Conservation (phyloP, 2,888 invertebrate genomes). For the Gastrophysa polygoni region DNA sequence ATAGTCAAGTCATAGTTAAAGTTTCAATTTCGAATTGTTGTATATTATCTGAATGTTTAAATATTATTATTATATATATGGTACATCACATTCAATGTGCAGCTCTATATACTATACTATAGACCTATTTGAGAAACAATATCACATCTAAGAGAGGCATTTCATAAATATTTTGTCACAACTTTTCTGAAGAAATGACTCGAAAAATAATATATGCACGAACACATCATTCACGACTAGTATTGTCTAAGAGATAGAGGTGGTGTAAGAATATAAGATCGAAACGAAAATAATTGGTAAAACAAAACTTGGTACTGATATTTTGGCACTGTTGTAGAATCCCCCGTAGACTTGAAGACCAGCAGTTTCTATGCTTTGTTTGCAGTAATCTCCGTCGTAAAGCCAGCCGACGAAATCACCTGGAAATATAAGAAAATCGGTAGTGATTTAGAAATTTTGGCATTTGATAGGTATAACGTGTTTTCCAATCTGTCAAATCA, state of each 20-base stretch:
- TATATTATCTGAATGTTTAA: too few relatives aligned
- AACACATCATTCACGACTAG: background rate
- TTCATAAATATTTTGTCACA: background rate
- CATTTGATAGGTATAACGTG: too few relatives aligned
- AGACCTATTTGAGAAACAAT: background rate
- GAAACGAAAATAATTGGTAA: constrained; percentile 10
- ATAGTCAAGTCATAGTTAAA: too few relatives aligned
- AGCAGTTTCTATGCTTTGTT: constrained; percentile 86
- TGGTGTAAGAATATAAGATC: background rate
- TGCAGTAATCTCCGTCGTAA: constrained; percentile 88
- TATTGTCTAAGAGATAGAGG: background rate
- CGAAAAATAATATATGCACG: too few relatives aligned
- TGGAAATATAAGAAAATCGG: constrained; percentile 19
- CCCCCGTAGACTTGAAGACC: constrained; percentile 86
- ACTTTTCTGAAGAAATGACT: too few relatives aligned
- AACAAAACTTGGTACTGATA: constrained; percentile 5
- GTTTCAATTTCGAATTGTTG: too few relatives aligned
- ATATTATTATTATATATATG: too few relatives aligned
- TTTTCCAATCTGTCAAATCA: too few relatives aligned
- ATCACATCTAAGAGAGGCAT: constrained; percentile 16
- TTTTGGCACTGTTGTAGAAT: constrained; percentile 66
- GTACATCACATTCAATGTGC: too few relatives aligned
- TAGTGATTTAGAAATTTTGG: background rate
- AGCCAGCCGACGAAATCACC: constrained; percentile 86
- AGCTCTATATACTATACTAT: background rate